Base-by-base conservation (phyloP, 2,797 vertebrate species). In the Acanthiza pusilla region DNA sequence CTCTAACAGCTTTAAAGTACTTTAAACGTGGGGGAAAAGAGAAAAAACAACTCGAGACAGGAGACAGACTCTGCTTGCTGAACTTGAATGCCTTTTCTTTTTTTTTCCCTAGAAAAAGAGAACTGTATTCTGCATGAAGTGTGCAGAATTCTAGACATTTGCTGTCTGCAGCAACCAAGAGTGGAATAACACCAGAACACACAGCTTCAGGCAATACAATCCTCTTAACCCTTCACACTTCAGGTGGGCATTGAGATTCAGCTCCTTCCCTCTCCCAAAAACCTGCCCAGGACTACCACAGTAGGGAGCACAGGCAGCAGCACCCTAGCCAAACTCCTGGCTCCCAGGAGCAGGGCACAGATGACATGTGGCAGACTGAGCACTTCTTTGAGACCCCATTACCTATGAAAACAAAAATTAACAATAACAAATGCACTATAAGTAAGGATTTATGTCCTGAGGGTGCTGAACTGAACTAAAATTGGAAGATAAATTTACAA, bases 321-420 rank as follows among this genome's bases (percentile, higher is more conserved):
- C 21, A 40, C 18, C 47, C 23, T 32, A 50, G 36, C 40, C 17
- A 42, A 74, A 45, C 3, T 72, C 7, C 55, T 15, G 43, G 34
- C 36, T 67, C 45, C 57, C 63, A 60, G 30, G 32, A 53, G 54
- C 36, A 67, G 45, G 47, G 50, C 62, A 93, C 32, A 71, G 45
- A 38, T 1, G 1, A 40, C 48, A 15, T 1, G 0, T 1, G 42
- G 29, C 27, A 78, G 23, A 48, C 21, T 21, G n/a, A 91, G 18
- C 32, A 13, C 11, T 50, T 91, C 30, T n/a, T 12, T 53, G 32
- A 85, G 38, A 75, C 23, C 20, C 40, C 36, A 11, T 13, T 27
- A 23, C 34, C 40, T 51, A 0, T 58, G 18, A 70, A 55, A 13
- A 48, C 17, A 36, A 32, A 9, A 23, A 68, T 47, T 54, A 77